Base-by-base conservation (phyloP, 2,888 invertebrate species). In the Invenusta paracnida region DNA sequence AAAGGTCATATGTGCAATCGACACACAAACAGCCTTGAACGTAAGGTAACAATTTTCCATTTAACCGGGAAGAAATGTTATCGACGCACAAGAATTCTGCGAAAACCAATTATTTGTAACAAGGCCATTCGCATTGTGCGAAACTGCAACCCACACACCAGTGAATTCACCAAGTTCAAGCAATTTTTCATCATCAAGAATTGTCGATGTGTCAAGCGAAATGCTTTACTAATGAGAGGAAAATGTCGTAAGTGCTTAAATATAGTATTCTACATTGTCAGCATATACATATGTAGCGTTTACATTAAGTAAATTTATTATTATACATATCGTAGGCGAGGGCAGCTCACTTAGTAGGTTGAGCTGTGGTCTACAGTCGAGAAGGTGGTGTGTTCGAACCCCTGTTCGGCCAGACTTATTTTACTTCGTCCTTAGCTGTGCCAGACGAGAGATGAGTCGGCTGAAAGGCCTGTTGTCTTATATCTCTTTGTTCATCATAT, bases 221-320 rank as follows among this genome's bases (percentile, higher is more conserved):
- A 13, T 13, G 73, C 28, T 27, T 17, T 84, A 13, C 2, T 84
- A 5, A 11, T 17, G 2, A n/a, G 23, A 1, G 84, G 67, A 81
- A 73, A 67, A 27, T 84, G 84, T 30, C 84, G 84, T 84, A 67
- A 84, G 84, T 73, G n/a, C n/a, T n/a, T n/a, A n/a, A n/a, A n/a
- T n/a, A n/a, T n/a, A n/a, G n/a, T n/a, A n/a, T n/a, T n/a, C n/a
- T n/a, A n/a, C n/a, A n/a, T n/a, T n/a, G n/a, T n/a, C n/a, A n/a
- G n/a, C n/a, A n/a, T n/a, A n/a, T n/a, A n/a, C n/a, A n/a, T n/a
- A n/a, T n/a, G n/a, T n/a, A n/a, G n/a, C n/a, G n/a, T n/a, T n/a
- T n/a, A n/a, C n/a, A n/a, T n/a, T n/a, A n/a, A n/a, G n/a, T n/a
- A n/a, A n/a, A n/a, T n/a, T n/a, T n/a, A n/a, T n/a, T n/a, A n/a